A percentile compares a stretch with the other conserved stretches of the same genome.
These are phyloP conservation scores for Leptothorax acervorum DNA, from an alignment of 2,888 invertebrate species.

Conservation along the genomic window DNA sequence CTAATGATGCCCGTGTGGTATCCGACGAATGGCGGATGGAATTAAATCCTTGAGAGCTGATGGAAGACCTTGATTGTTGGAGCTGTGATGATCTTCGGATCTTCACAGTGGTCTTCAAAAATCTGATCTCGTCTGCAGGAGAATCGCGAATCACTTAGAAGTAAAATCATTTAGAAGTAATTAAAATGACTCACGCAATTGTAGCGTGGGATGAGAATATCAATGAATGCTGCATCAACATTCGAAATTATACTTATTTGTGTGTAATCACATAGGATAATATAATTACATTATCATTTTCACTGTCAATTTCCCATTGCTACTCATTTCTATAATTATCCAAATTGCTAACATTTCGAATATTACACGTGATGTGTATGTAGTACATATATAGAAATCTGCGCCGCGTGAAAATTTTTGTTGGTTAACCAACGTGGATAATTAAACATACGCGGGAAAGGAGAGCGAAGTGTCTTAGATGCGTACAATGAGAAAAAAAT, in stretches of 20 bases:
- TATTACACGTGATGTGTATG: background rate
- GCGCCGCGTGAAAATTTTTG: background rate
- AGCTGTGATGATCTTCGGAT: slow-evolving; percentile 10
- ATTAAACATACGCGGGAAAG: slow-evolving; percentile 4
- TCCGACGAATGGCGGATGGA: slow-evolving; percentile 35
- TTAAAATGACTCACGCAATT: slow-evolving; percentile 5
- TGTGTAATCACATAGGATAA: background rate
- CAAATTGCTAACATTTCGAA: background rate
- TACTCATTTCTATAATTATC: background rate
- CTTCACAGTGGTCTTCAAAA: background rate
- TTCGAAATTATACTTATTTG: background rate
- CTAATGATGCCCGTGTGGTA: slow-evolving; percentile 40
- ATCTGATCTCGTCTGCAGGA: background rate
- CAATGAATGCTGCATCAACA: background rate
- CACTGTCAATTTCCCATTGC: background rate
- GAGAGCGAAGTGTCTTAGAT: slow-evolving; percentile 12
- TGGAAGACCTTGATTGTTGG: slow-evolving; percentile 21
- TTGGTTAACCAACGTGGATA: background rate
- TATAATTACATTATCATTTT: slow-evolving; percentile 3
- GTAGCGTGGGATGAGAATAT: background rate
- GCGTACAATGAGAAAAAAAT: too few species aligned
- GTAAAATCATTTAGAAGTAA: background rate
- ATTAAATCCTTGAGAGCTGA: slow-evolving; percentile 43
- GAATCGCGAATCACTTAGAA: slow-evolving; percentile 12
- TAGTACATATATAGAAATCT: background rate